Evolutionary conservation across 2,797 vertebrate genomes (phyloP).

Genomic region (Synaphobranchus kaupii): DNA sequence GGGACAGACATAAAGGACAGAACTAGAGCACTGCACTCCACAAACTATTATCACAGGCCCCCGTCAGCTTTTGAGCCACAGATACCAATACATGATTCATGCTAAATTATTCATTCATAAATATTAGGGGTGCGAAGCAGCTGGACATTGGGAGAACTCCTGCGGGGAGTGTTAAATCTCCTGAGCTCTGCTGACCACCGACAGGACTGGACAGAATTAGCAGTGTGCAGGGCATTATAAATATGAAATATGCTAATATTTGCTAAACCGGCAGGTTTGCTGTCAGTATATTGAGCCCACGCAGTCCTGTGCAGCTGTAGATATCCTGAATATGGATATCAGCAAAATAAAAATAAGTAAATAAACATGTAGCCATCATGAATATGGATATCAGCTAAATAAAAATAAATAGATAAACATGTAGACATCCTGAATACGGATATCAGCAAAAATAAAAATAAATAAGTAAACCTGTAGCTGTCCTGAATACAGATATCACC

Average conservation of each 20-base stretch:
- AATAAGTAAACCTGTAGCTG: conserved; percentile 33
- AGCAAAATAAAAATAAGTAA: conserved; percentile 51
- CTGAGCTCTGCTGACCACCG: not conserved
- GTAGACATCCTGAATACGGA: not conserved
- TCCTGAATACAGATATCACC: not conserved
- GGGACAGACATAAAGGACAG: not conserved
- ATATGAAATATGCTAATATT: conserved; percentile 7
- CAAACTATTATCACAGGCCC: not conserved
- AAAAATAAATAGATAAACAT: conserved; percentile 44
- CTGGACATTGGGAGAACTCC: not conserved
- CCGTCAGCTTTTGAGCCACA: not conserved
- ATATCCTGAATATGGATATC: not conserved
- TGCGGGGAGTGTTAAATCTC: not conserved
- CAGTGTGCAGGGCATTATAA: not conserved
- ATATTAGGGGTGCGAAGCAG: not conserved
- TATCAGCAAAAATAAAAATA: conserved; percentile 48
- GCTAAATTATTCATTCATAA: not conserved
- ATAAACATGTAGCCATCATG: not conserved
- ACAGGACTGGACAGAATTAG: not conserved
- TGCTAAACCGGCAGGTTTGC: not conserved
- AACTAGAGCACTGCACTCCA: not conserved
- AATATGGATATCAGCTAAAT: conserved; percentile 39
- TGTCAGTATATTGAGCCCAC: not conserved
- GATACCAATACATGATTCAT: not conserved
- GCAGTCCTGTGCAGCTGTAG: not conserved